These are phyloP conservation scores for Orchesella flavescens DNA, from an alignment of 2,888 invertebrate species.

Conservation along the genomic window DNA sequence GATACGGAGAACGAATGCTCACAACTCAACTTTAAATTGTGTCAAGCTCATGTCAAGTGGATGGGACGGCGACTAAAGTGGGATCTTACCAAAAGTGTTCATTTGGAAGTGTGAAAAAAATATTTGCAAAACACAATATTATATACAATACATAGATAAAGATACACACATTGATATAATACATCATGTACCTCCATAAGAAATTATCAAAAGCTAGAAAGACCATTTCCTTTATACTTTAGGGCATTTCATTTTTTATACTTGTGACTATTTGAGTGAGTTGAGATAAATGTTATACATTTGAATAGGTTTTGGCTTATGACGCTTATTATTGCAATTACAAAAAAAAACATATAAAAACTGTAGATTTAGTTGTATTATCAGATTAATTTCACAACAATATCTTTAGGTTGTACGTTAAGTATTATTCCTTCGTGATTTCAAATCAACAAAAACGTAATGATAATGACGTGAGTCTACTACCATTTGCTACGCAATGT, in stretches of 20 bases:
- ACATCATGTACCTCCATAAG: slow-evolving; percentile 13
- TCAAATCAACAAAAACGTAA: not conserved
- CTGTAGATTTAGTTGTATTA: not conserved
- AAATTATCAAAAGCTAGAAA: slow-evolving; percentile 28
- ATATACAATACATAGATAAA: slow-evolving; percentile 11
- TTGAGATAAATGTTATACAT: not conserved
- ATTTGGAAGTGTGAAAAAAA: slow-evolving; percentile 47
- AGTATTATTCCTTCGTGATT: not conserved
- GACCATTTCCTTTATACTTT: not conserved
- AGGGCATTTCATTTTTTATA: slow-evolving; percentile 29
- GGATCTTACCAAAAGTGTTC: slow-evolving; percentile 64
- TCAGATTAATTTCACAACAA: not conserved
- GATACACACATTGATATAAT: not conserved
- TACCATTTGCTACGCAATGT: slow-evolving; percentile 4
- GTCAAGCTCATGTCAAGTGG: slow-evolving; percentile 67
- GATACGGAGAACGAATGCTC: slow-evolving; percentile 49
- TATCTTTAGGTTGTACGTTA: not conserved
- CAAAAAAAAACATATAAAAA: not conserved
- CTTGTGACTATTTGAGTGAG: not conserved
- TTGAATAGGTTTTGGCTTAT: slow-evolving; percentile 27
- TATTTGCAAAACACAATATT: slow-evolving; percentile 3
- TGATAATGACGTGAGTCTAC: not conserved
- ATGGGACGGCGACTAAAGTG: slow-evolving; percentile 58
- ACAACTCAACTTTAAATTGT: slow-evolving; percentile 56
- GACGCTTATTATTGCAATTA: slow-evolving; percentile 44